These are phyloP conservation scores for Pardosa pseudoannulata DNA, from an alignment of 2,888 invertebrate genomes.

Conservation along the genomic window DNA sequence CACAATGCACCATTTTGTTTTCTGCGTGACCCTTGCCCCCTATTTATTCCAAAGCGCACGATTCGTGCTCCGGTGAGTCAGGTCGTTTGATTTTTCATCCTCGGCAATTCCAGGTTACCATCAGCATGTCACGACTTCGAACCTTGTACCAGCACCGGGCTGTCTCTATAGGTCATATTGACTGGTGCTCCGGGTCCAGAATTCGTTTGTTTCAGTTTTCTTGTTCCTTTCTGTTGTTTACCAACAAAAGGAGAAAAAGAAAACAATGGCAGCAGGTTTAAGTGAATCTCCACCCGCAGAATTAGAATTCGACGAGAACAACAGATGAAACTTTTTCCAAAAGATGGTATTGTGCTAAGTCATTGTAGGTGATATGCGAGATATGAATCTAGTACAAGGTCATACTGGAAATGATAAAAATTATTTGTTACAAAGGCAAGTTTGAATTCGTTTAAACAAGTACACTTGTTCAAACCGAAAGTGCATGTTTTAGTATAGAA, in stretches of 20 bases:
- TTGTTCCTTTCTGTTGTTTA: not conserved
- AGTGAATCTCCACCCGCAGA: not conserved
- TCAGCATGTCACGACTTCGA: not conserved
- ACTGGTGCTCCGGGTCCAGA: not conserved
- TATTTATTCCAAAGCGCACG: no score
- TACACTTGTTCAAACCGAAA: no score
- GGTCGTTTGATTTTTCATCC: not conserved
- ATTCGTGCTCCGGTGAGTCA: not conserved
- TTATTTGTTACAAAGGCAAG: no score
- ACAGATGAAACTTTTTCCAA: not conserved
- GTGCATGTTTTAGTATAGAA: no score
- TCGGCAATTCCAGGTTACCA: not conserved
- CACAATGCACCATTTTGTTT: no score
- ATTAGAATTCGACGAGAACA: not conserved
- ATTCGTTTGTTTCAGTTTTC: not conserved
- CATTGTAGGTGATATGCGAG: not conserved
- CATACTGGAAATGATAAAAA: no score
- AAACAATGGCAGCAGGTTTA: not conserved
- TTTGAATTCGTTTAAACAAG: no score
- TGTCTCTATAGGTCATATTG: not conserved
- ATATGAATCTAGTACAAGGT: not conserved
- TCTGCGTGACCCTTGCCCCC: no score
- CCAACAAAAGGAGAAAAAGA: not conserved
- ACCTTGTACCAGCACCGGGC: not conserved
- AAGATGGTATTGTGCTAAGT: not conserved